Evolutionary conservation across 2,888 invertebrate species (phyloP), one percentile per base, ranked within the genome.

Genomic region (Drosophila nr. fundita): DNA sequence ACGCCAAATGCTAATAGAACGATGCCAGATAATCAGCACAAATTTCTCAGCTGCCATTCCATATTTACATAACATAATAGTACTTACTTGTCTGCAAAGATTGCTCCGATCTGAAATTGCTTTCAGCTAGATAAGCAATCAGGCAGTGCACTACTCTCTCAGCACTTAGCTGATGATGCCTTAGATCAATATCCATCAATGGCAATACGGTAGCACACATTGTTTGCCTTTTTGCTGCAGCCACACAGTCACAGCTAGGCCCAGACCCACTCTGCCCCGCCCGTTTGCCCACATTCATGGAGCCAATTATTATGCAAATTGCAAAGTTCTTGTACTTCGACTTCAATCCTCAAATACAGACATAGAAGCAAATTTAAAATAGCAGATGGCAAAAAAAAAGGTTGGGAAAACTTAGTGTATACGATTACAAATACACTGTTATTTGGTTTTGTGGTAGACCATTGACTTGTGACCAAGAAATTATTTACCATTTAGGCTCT

Each of bases 291-390:
- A 11, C 76, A 73, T 78, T 73, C 79, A 74, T 70, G 86, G 68
- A 75, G 78, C 82, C 89, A 90, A 89, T 90, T 90, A 88, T 88
- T 90, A 90, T 90, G 90, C 85, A 90, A 90, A 90, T 90, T 82
- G 77, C 76, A 73, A 76, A 81, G 65, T 70, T 69, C 83, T 78
- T 67, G 66, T 64, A 49, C 68, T 63, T 63, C 67, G 49, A 71
- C 55, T 78, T 64, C 59, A 78, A 62, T 74, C 29, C 72, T 68
- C 62, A 75, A 80, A 67, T 67, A 72, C 78, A 80, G 74, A 79
- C 83, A 68, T 76, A 73, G 64, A 60, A 83, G 72, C 77, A 62
- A 76, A 76, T 75, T 75, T 75, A 68, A 85, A 83, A 85, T 69
- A 74, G 60, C 77, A 80, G 32, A 64, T 61, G 27, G 11, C 57